These are phyloP conservation scores for Ornithorhynchus anatinus DNA, from an alignment of 2,113 vertebrate species.

Conservation along the genomic window DNA sequence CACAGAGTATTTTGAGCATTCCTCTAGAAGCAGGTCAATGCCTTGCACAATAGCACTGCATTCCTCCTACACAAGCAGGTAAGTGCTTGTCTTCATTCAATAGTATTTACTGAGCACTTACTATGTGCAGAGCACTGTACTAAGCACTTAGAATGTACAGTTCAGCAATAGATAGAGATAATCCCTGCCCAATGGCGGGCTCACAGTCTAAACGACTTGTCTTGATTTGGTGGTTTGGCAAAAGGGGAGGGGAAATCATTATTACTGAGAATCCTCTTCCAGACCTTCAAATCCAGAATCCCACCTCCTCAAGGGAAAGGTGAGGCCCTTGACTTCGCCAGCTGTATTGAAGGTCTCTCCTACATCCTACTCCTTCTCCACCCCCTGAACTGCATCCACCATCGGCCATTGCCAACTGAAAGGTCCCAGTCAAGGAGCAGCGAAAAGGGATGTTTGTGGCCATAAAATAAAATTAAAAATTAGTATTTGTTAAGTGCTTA, in stretches of 20 bases:
- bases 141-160: too few relatives aligned
- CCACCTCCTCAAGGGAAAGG: neutral
- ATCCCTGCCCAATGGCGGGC: too few relatives aligned
- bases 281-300: neutral
- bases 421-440: neutral
- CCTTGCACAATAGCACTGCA: neutral
- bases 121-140: too few relatives aligned
- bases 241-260: slow-evolving; percentile 5
- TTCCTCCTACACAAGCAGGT: neutral
- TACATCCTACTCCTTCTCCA: neutral
- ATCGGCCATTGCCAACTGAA: slow-evolving; percentile 10
- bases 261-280: neutral
- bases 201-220: too few relatives aligned
- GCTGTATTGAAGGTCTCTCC: neutral
- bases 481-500: too few relatives aligned
- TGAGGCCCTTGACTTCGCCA: neutral
- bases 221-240: too few relatives aligned
- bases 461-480: too few relatives aligned
- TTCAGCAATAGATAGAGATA: too few relatives aligned
- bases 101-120: too few relatives aligned
- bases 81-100: too few relatives aligned
- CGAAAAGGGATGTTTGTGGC: neutral
- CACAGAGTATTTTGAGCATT: neutral
- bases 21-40: slow-evolving; percentile 4
- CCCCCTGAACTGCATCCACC: neutral